Evolutionary conservation across 2,797 vertebrate genomes (phyloP), one percentile per base, ranked within the genome.

Genomic region (Salarias fasciatus): DNA sequence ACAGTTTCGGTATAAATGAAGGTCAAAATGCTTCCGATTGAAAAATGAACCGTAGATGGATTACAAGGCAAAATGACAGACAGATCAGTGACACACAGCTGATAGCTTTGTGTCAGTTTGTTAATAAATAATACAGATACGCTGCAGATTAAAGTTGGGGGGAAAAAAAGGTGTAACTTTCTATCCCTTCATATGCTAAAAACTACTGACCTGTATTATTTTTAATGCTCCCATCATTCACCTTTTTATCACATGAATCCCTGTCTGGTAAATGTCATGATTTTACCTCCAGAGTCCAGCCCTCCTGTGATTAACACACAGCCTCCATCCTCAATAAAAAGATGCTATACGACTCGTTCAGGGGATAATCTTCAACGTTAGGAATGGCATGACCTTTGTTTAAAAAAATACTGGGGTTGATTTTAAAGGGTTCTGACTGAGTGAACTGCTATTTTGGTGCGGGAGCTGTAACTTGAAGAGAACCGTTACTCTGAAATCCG

Each of bases 321-420:
- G 18, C 62, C 12, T 43, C 10, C 1, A 15, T 24, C 0, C 11
- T 12, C n/a, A 59, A 46, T 14, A 60, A 28, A n/a, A 6, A 49
- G 33, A 38, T 4, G 2, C 29, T 33, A 18, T n/a, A 11, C 3
- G 9, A 24, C 33, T 14, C n/a, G 48, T 57, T 38, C 1, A 45
- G 3, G 6, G n/a, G 11, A 18, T 50, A 15, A 36, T 37, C 6
- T 31, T 31, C 24, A 18, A 40, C n/a, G 31, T 38, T n/a, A 40
- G 8, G 51, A 62, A 11, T 31, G 1, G 38, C 28, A n/a, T 57
- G 9, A 57, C 12, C 36, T 53, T 56, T 9, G 10, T 38, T 28
- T 35, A 33, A 51, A 31, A 54, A 31, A 40, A 24, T 24, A 24
- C 3, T n/a, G n/a, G n/a, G n/a, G 24, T 24, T 24, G 18, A 24